A percentile compares a stretch with the other conserved stretches of the same genome.
Conservation (phyloP, 2,888 invertebrate species). For the Tetranychus truncatus region DNA sequence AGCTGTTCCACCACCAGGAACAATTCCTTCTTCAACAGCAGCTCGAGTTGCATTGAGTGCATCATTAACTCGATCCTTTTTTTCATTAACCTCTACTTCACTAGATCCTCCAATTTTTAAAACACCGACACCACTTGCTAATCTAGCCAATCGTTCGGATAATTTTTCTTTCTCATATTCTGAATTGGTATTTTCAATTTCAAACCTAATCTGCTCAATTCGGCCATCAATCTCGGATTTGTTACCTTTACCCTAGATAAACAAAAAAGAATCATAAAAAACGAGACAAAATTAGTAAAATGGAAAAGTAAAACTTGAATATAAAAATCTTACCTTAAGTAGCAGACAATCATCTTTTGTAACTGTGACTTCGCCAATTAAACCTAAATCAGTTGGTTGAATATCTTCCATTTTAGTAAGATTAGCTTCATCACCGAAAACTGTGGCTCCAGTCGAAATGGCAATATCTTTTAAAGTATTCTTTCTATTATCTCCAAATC, state of each 20-base stretch:
- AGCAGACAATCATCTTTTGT: constrained; percentile 85
- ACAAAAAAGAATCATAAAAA: not conserved
- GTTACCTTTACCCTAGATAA: constrained; percentile 53
- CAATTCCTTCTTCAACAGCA: constrained; percentile 89
- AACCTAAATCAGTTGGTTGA: constrained; percentile 54
- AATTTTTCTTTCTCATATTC: constrained; percentile 92
- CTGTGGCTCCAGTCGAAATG: constrained; percentile 70
- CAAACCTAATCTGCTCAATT: constrained; percentile 63
- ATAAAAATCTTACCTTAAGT: constrained; percentile 40
- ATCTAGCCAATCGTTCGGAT: constrained; percentile 70
- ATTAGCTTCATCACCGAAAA: constrained; percentile 84
- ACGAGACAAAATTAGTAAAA: not conserved
- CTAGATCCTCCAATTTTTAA: constrained; percentile 64
- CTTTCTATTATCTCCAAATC: constrained; percentile 89
- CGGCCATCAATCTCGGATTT: constrained; percentile 60
- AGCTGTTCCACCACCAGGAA: constrained; percentile 85
- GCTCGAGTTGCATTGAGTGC: constrained; percentile 84
- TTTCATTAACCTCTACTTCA: constrained; percentile 79
- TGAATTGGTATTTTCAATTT: constrained; percentile 67
- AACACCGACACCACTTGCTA: constrained; percentile 57
- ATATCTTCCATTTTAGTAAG: constrained; percentile 76
- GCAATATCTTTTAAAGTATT: constrained; percentile 83
- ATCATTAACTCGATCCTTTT: constrained; percentile 86
- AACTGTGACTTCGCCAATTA: constrained; percentile 70
- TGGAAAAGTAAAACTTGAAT: constrained; percentile 13